phyloP scores from a whole-genome alignment of 1,140 invertebrate genomes.

The Neodiprion fabricii region DNA sequence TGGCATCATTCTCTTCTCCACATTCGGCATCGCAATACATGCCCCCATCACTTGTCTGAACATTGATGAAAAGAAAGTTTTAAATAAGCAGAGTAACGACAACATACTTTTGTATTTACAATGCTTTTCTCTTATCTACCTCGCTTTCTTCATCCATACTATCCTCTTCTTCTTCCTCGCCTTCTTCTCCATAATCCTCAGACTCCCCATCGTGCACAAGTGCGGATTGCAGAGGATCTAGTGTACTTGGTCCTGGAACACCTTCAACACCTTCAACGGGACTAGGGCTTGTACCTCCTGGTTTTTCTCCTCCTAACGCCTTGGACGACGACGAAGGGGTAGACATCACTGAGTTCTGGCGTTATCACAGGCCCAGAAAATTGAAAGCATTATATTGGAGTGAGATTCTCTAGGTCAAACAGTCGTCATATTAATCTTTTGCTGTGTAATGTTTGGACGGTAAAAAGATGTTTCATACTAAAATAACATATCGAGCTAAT shows the following conservation, averaged over 20 bases:
- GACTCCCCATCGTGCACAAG: constrained; percentile 46
- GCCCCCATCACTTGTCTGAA: constrained; percentile 50
- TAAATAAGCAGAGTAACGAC: constrained; percentile 2
- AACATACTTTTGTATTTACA: neutral
- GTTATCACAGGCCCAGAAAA: constrained; percentile 9
- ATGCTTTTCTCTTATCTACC: constrained; percentile 29
- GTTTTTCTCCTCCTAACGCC: constrained; percentile 44
- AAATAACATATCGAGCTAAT: neutral
- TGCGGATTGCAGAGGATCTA: constrained; percentile 38
- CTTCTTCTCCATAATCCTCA: constrained; percentile 51
- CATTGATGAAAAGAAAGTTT: neutral
- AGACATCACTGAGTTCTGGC: constrained; percentile 49
- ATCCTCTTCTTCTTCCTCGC: constrained; percentile 43
- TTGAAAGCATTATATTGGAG: neutral
- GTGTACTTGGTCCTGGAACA: constrained; percentile 49
- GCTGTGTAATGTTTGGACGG: neutral
- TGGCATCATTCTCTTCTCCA: constrained; percentile 45
- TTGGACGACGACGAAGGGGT: constrained; percentile 50
- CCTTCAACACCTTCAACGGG: constrained; percentile 49
- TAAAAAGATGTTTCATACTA: neutral
- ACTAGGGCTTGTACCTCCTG: constrained; percentile 52
- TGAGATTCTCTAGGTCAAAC: too few relatives aligned
- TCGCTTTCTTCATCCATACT: constrained; percentile 50
- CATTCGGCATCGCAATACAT: constrained; percentile 50
- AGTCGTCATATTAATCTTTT: too few relatives aligned